A percentile compares a stretch with the other conserved stretches of the same genome.
These are phyloP conservation scores for Syngnathus typhle DNA, from an alignment of 2,113 vertebrate genomes.

Conservation along the genomic window DNA sequence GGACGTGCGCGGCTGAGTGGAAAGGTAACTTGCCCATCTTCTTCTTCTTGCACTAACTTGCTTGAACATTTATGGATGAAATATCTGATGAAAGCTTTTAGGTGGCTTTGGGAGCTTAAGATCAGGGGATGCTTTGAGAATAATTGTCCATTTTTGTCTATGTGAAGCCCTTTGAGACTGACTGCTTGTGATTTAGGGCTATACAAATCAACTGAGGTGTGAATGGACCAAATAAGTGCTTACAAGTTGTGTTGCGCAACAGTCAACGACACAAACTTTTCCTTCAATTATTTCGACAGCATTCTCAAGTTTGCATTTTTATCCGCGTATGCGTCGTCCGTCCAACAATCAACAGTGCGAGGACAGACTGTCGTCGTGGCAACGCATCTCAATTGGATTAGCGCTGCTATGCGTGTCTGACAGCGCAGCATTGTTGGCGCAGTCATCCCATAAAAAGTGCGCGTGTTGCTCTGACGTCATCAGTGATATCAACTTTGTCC, in stretches of 20 bases:
- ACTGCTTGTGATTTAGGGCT: too few species aligned
- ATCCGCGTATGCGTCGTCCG: background rate
- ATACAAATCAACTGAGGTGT: too few species aligned
- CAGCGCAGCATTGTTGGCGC: background rate
- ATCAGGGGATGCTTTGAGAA: too few species aligned
- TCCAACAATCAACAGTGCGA: background rate
- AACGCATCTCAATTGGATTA: conserved; percentile 7
- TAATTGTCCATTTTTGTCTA: too few species aligned
- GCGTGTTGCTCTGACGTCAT: background rate
- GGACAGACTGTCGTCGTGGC: background rate
- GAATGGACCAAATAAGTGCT: background rate
- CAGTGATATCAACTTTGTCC: background rate
- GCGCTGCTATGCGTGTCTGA: background rate
- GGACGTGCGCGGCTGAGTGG: too few species aligned
- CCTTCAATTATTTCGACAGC: too few species aligned
- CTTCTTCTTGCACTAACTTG: background rate
- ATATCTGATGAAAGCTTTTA: background rate
- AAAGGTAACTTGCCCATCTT: background rate
- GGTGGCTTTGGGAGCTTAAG: too few species aligned
- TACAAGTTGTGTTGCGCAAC: background rate
- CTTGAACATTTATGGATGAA: background rate
- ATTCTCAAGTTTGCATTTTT: background rate
- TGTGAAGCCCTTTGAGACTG: too few species aligned
- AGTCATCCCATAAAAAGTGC: background rate
- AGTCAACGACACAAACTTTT: too few species aligned